Evolutionary conservation across 1,140 invertebrate genomes (phyloP).

Genomic region (Zaprionus nigranus): DNA sequence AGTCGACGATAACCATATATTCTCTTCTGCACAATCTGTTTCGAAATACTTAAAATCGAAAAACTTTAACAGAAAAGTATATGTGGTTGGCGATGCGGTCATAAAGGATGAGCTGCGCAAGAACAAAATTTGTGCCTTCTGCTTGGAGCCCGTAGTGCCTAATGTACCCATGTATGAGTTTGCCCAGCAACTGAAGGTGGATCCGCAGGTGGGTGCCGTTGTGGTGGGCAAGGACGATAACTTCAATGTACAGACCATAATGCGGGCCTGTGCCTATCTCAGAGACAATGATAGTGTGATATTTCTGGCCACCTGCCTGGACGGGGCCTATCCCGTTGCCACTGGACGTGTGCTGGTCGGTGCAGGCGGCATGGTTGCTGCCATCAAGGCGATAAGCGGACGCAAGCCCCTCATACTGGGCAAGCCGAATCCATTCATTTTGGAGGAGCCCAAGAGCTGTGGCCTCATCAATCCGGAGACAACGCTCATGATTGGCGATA

Average conservation of each 20-base stretch:
- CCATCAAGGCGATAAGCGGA: constrained; percentile 38
- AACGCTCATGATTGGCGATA: constrained; percentile 69
- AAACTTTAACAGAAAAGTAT: constrained; percentile 52
- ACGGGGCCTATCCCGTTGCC: constrained; percentile 52
- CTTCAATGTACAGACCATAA: constrained; percentile 50
- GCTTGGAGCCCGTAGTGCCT: neutral
- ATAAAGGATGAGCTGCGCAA: constrained; percentile 39
- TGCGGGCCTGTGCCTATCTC: constrained; percentile 43
- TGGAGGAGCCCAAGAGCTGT: neutral
- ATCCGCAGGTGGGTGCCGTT: constrained; percentile 60
- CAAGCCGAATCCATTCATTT: constrained; percentile 67
- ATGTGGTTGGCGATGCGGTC: constrained; percentile 52
- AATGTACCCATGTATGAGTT: constrained; percentile 28
- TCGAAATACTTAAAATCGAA: constrained; percentile 46
- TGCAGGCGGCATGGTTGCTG: constrained; percentile 54
- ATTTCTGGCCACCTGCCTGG: constrained; percentile 57
- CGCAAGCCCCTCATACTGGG: constrained; percentile 58
- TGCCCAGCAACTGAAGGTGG: constrained; percentile 28
- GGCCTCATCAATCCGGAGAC: constrained; percentile 51
- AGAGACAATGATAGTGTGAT: constrained; percentile 23
- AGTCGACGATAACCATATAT: neutral
- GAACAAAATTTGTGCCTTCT: constrained; percentile 15
- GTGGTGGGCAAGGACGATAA: constrained; percentile 56
- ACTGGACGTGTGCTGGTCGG: constrained; percentile 42
- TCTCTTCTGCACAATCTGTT: constrained; percentile 31